phyloP scores from a whole-genome alignment of 92 coral and sea anemone genomes.

The Ricordea florida region DNA sequence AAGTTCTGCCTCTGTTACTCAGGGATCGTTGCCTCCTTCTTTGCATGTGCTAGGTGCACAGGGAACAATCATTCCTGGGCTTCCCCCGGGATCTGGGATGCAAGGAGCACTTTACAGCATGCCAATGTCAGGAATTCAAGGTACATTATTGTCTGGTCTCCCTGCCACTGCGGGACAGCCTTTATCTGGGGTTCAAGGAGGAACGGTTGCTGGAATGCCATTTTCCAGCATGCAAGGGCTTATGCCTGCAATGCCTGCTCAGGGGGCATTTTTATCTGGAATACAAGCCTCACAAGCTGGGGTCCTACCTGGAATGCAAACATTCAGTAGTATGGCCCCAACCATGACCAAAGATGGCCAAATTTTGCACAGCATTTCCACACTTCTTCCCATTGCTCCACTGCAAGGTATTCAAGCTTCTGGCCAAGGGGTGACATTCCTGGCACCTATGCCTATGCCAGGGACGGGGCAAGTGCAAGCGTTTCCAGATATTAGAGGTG shows the following conservation, averaged over 20 bases:
- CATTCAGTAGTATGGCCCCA: constrained; percentile 56
- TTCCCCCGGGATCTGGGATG: constrained; percentile 63
- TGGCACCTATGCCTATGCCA: constrained; percentile 74
- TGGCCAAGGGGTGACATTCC: constrained; percentile 75
- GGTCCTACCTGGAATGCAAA: constrained; percentile 62
- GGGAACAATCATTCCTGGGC: constrained; percentile 55
- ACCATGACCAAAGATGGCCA: constrained; percentile 81
- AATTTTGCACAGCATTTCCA: constrained; percentile 86
- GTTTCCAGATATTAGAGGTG: constrained; percentile 71
- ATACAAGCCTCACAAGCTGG: constrained; percentile 66
- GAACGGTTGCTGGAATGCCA: constrained; percentile 64
- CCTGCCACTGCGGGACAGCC: constrained; percentile 66
- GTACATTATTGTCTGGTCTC: constrained; percentile 47
- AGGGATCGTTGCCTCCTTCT: constrained; percentile 36
- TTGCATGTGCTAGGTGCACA: constrained; percentile 67
- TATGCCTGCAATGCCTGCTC: constrained; percentile 76
- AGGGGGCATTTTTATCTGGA: constrained; percentile 78
- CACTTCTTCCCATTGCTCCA: constrained; percentile 84
- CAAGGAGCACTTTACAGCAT: constrained; percentile 51
- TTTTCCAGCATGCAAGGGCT: constrained; percentile 65
- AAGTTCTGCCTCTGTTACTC: constrained; percentile 40
- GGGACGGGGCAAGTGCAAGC: constrained; percentile 67
- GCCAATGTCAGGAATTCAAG: constrained; percentile 73
- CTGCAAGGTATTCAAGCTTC: constrained; percentile 77
- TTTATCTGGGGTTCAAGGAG: constrained; percentile 42